Evolutionary conservation across 2,888 invertebrate species (phyloP), one percentile per base, ranked within the genome.

Genomic region (Mayetiola destructor): DNA sequence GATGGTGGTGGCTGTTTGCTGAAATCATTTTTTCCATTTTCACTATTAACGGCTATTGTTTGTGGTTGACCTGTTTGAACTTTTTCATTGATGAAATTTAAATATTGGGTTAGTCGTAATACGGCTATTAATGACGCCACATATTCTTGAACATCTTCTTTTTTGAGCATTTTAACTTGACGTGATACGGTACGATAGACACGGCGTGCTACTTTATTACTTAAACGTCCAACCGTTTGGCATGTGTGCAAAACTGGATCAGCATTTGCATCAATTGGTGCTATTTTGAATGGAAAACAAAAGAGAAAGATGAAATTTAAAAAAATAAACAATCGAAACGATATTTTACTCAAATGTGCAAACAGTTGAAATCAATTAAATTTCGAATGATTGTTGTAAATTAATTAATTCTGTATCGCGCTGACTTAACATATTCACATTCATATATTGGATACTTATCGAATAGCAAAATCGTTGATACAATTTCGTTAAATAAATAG

Each of bases 171-270:
- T 64, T 77, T 76, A 68, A 84, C 73, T 64, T 80, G 80, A 63
- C 73, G 69, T 37, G 80, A 76, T 61, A 84, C 77, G 68, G 80
- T 80, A 63, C 78, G 74, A 76, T 83, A 84, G 60, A 85, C 80
- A 59, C 85, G 78, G 56, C 81, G 76, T 55, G 83, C 81, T 14
- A 84, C 80, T 69, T 84, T 84, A 58, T 82, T 79, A 63, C 84
- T 84, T 62, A 85, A 75, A 18, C 81, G 75, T 18, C 84, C 84
- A 59, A 85, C 81, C 0, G 83, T 84, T 74, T 84, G 83, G 62
- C 83, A 76, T 1, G 84, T 80, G 71, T 83, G 83, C 61, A 82
- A 68, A 18, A 83, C 80, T 57, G 82, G 82, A 70, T 85, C 84
- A 61, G 75, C 76, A 62, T 73, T 76, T 56, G 75, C 75, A 55